These are phyloP conservation scores for Platyscapa corneri DNA, from an alignment of 1,140 invertebrate genomes.

Conservation along the genomic window DNA sequence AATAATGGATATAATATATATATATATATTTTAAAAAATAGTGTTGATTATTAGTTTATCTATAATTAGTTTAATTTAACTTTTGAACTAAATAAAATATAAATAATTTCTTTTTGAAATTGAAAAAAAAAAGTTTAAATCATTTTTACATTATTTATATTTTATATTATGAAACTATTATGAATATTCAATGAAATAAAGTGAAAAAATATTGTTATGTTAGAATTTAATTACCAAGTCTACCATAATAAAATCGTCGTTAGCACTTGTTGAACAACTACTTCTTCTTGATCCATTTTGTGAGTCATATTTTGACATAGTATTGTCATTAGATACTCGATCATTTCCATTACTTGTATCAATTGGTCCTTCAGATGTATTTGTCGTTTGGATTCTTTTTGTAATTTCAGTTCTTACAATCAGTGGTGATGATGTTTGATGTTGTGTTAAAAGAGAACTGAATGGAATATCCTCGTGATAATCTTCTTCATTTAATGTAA, in stretches of 20 bases:
- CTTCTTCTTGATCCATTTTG: constrained; percentile 72
- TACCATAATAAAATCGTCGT: constrained; percentile 85
- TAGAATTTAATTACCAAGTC: constrained; percentile 78
- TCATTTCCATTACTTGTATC: constrained; percentile 75
- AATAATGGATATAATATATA: no score
- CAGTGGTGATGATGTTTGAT: constrained; percentile 67
- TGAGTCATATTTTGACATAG: constrained; percentile 68
- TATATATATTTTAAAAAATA: no score
- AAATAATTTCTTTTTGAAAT: no score
- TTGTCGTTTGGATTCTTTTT: constrained; percentile 51
- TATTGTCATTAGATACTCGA: constrained; percentile 63
- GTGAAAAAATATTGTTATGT: constrained; percentile 31
- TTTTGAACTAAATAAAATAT: no score
- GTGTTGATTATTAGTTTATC: no score
- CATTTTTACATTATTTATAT: no score
- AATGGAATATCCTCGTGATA: constrained; percentile 81
- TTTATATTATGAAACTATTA: not conserved
- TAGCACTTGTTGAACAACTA: constrained; percentile 76
- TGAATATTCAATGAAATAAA: not conserved
- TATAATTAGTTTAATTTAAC: no score
- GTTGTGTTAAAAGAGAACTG: constrained; percentile 76
- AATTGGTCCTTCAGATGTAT: constrained; percentile 53
- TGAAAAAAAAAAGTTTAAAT: no score
- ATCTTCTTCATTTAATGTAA: constrained; percentile 76
- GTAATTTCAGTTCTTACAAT: constrained; percentile 56